phyloP scores from a whole-genome alignment of 2,797 vertebrate species.

The Hydrocynus forskahlii region DNA sequence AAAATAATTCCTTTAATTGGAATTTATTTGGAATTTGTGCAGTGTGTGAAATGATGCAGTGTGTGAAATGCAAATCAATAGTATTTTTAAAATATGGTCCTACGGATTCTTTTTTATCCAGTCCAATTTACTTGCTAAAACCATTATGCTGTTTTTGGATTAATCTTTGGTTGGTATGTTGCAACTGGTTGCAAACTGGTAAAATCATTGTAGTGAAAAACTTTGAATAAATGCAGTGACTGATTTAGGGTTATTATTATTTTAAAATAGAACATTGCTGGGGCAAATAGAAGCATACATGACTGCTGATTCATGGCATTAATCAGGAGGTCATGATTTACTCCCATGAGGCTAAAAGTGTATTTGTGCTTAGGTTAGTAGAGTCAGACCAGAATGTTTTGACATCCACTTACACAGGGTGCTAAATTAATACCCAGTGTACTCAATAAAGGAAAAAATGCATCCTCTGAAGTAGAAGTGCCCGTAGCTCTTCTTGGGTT shows the following conservation, averaged over 20 bases:
- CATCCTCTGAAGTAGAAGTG: background rate
- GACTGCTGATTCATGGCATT: constrained; percentile 18
- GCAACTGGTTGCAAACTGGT: too few species aligned
- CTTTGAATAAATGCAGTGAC: background rate
- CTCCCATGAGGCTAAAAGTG: background rate
- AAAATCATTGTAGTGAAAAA: too few species aligned
- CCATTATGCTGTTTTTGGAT: too few species aligned
- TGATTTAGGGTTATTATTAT: background rate
- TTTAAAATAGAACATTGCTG: background rate
- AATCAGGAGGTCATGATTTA: background rate
- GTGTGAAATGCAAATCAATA: too few species aligned
- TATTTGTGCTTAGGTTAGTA: background rate
- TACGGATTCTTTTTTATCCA: too few species aligned
- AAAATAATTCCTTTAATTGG: too few species aligned
- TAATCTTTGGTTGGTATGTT: too few species aligned
- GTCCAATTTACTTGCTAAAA: too few species aligned
- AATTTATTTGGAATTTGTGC: too few species aligned
- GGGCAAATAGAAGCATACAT: background rate
- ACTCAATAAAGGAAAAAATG: background rate
- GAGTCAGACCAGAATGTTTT: background rate
- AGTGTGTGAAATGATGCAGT: too few species aligned
- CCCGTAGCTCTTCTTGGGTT: background rate
- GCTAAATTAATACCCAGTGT: constrained; percentile 4
- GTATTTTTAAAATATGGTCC: too few species aligned
- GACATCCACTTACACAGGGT: background rate